A percentile compares a stretch with the other conserved stretches of the same genome.
Conservation (phyloP, 37 sponge, comb jelly and placozoan species). For the Tethya wilhelma region DNA sequence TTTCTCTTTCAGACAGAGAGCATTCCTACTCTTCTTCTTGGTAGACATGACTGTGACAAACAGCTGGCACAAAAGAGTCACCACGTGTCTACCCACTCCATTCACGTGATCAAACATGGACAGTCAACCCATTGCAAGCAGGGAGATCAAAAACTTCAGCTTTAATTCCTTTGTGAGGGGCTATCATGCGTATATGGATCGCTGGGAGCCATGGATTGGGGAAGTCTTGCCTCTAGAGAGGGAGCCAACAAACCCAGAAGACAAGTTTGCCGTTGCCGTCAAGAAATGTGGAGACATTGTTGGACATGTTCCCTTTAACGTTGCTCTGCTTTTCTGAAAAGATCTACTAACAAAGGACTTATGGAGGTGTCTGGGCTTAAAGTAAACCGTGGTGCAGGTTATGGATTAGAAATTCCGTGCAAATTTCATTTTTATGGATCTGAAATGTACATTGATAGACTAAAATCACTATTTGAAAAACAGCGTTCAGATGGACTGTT, state of each 20-base stretch:
- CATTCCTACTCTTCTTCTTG: too few species aligned
- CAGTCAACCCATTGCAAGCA: too few species aligned
- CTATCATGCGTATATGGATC: not conserved
- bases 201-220: not conserved
- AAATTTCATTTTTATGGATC: slow-evolving; percentile 38
- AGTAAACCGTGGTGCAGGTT: slow-evolving; percentile 60
- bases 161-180: not conserved
- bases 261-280: slow-evolving; percentile 33
- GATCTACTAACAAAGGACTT: slow-evolving; percentile 51
- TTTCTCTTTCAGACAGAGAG: too few species aligned
- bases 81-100: too few species aligned
- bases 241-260: slow-evolving; percentile 45
- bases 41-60: too few species aligned
- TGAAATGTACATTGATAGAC: slow-evolving; percentile 11
- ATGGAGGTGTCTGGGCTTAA: slow-evolving; percentile 43
- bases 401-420: slow-evolving; percentile 58
- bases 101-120: too few species aligned
- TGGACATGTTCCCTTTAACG: slow-evolving; percentile 51
- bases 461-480: too few species aligned
- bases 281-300: slow-evolving; percentile 24
- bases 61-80: too few species aligned
- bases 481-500: too few species aligned
- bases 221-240: slow-evolving; percentile 9
- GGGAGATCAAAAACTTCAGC: too few species aligned
- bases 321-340: slow-evolving; percentile 29